Conservation (phyloP, 2,888 invertebrate species). For the Tortricodes alternella region DNA sequence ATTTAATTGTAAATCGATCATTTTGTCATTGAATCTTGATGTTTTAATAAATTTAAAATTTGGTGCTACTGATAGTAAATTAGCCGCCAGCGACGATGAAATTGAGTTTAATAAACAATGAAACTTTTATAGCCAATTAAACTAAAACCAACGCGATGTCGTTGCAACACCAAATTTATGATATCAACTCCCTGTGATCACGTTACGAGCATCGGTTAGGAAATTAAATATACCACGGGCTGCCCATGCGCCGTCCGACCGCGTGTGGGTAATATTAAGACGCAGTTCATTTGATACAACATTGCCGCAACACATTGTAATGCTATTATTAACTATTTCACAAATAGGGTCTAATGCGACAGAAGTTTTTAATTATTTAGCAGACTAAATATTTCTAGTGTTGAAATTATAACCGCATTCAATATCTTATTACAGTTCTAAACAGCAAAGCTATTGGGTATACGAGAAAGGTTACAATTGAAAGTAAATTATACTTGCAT, state of each 20-base stretch:
- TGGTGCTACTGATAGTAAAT: conserved; percentile 4
- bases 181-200: conserved; percentile 62
- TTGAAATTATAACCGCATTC: too few species aligned
- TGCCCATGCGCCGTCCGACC: conserved; percentile 48
- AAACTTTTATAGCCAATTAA: conserved; percentile 37
- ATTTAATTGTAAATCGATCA: conserved; percentile 6
- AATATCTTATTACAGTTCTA: too few species aligned
- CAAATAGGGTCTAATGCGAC: conserved; percentile 19
- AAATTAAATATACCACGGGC: conserved; percentile 58
- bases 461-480: background rate
- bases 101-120: conserved; percentile 40
- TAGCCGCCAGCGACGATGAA: conserved; percentile 13
- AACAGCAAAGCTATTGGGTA: too few species aligned
- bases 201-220: conserved; percentile 62
- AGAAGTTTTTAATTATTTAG: conserved; percentile 13
- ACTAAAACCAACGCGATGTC: conserved; percentile 33
- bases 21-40: background rate
- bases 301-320: conserved; percentile 54
- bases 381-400: conserved; percentile 5
- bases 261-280: conserved; percentile 57
- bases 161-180: conserved; percentile 54
- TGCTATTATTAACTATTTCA: conserved; percentile 26
- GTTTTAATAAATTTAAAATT: background rate
- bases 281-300: conserved; percentile 60
- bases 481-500: background rate